Evolutionary conservation across 2,888 invertebrate species (phyloP), one percentile per base, ranked within the genome.

Genomic region (Synergus japonicus): DNA sequence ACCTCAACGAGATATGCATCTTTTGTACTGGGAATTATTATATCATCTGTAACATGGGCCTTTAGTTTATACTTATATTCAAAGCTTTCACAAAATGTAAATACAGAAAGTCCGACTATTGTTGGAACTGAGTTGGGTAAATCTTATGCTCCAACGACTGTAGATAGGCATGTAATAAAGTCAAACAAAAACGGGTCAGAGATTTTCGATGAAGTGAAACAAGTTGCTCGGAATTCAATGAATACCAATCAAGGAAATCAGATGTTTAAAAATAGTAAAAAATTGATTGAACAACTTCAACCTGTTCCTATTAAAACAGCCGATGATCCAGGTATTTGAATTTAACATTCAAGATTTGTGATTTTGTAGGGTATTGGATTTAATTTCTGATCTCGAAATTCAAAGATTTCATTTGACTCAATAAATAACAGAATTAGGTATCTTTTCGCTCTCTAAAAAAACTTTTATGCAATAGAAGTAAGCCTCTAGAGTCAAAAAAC

Each of bases 31-130:
- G 96, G 96, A 41, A 95, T 96, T 82, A 90, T 95, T 79, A 94
- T 96, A 89, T 96, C 96, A 0, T 96, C 96, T 0, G 89, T 95
- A 60, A 96, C 96, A 79, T 97, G 96, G 96, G 93, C 94, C 63
- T 92, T 96, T 76, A 96, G 95, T 76, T 90, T 96, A 65, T 96
- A 96, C 89, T 93, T 96, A 64, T 96, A 96, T 88, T 95, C 95
- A 92, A 93, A 94, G 87, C 89, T 96, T 76, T 94, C 93, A 29
- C 91, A 92, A 83, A 92, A 90, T 83, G 88, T 87, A 73, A 88
- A 86, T 63, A 84, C 84, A 54, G 84, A 85, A 12, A 88, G 87
- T 81, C 88, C 92, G 79, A 93, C 94, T 91, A 91, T 93, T 60
- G 12, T 10, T 60, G 60, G 22, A 22, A 22, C 12, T 18, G 60